Evolutionary conservation across 2,113 vertebrate genomes (phyloP), one percentile per base, ranked within the genome.

Genomic region (Rhineura floridana): DNA sequence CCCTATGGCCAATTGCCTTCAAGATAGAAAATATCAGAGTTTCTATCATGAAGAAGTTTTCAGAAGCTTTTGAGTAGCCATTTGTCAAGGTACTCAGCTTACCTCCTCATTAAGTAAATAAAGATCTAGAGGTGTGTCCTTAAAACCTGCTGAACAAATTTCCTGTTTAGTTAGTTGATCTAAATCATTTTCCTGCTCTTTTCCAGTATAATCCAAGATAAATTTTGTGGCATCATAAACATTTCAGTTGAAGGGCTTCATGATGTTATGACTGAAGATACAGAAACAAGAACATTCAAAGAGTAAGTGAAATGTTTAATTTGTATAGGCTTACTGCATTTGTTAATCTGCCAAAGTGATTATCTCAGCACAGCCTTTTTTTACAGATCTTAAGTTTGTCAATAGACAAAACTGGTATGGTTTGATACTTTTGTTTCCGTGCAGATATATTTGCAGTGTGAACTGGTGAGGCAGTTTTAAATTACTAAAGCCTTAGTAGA

Each of bases 141-240:
- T 9, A 13, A 28, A 13, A 13, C 55, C 1, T 83, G 52, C 0
- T 82, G 77, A 91, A 76, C 69, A 89, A 65, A 88, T 93, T 89
- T 90, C 82, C 84, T 92, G 70, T 91, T 92, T 84, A 91, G 89
- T 89, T 94, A 80, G 4, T 91, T 81, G 69, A 92, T 30, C 85
- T 88, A 92, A 93, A 44, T 70, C 76, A 72, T 81, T 95, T 94
- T 95, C 89, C 89, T 94, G 67, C 95, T 95, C 86, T 95, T 86
- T 96, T 92, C 79, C 95, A 99, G 99, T 94, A 96, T 98, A 95
- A 97, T 99, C 93, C 98, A 99, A 94, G 99, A 99, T 95, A 99
- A 99, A 96, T 99, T 99, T 95, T 99, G 98, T 83, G 98, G 98
- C 87, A 99, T 99, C 95, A 97, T 99, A 95, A 99, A 97, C 90